Base-by-base conservation (phyloP, 2,797 vertebrate genomes). In the Coreius guichenoti region DNA sequence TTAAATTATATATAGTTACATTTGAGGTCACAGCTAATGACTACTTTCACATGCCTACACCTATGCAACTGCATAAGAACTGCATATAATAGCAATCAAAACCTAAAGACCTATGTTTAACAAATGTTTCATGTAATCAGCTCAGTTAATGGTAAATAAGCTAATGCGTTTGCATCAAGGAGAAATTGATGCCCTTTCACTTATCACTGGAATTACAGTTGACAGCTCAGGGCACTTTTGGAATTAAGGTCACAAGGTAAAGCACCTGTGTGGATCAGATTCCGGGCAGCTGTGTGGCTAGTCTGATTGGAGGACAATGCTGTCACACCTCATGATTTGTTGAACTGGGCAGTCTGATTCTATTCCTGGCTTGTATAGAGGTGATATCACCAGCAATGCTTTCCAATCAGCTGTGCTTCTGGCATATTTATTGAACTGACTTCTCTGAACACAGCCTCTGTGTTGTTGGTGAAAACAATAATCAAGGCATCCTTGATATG, bases 251-350 rank as follows among this genome's bases (percentile, higher is more conserved):
- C 84, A 87, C 81, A 84, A 87, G 88, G 88, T 83, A 81, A 69
- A 83, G 61, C 51, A 79, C 75, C 47, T 45, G 88, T 86, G 88
- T 91, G 91, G 90, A 92, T 89, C 76, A 90, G 87, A 92, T 94
- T 90, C 82, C 79, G 29, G 91, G 89, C 80, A 68, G 43, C 84
- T 72, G 72, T 88, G 29, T 65, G 63, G 14, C 14, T 14, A 17
- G 26, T 65, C 63, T 65, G 90, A 91, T 89, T 80, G 81, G 83
- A 81, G 83, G 86, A 90, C 87, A 89, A 86, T 86, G 81, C 54
- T 65, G 23, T 81, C 58, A 26, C 65, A 73, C 54, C 84, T 82
- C 78, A 83, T 83, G 86, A 82, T 87, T 88, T 88, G 70, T 82
- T 81, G 26, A 83, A 74, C 51, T 54, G n/a, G 72, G 72, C 29